Evolutionary conservation across 2,113 vertebrate genomes (phyloP).

Genomic region (Brienomyrus brachyistius): DNA sequence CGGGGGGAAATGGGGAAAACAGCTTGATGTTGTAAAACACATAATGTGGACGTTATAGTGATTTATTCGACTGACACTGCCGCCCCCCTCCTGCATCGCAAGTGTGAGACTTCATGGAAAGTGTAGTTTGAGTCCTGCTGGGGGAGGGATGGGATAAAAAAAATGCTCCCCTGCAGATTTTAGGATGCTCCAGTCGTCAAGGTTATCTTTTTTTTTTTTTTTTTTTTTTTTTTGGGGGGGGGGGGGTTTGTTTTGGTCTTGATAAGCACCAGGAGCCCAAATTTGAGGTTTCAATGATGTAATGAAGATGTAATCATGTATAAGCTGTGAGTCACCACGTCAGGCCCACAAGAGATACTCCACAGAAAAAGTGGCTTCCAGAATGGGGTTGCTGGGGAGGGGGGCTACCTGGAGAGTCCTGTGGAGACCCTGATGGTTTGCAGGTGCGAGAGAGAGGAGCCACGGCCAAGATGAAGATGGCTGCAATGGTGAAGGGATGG

Average conservation of each 20-base stretch:
- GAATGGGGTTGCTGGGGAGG: neutral
- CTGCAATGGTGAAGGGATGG: neutral
- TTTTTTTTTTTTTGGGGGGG: too few species aligned
- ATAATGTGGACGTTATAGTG: neutral
- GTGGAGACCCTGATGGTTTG: neutral
- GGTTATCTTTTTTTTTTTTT: too few species aligned
- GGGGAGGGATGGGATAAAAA: neutral
- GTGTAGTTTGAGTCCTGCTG: neutral
- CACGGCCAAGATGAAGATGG: neutral
- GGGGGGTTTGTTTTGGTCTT: neutral
- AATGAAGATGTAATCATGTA: neutral
- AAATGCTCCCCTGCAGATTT: neutral
- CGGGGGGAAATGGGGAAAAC: neutral
- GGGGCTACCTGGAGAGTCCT: neutral
- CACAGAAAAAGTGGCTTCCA: neutral
- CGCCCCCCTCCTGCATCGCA: neutral
- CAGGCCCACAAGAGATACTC: neutral
- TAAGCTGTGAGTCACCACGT: neutral
- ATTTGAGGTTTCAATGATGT: neutral
- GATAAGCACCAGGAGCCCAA: neutral
- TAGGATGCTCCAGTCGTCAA: neutral
- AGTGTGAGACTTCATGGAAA: neutral
- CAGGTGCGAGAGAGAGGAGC: neutral
- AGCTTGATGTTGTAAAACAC: neutral
- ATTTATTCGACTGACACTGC: neutral